Evolutionary conservation across 2,888 invertebrate species (phyloP), one percentile per base, ranked within the genome.

Genomic region (Halictus quadricinctus): DNA sequence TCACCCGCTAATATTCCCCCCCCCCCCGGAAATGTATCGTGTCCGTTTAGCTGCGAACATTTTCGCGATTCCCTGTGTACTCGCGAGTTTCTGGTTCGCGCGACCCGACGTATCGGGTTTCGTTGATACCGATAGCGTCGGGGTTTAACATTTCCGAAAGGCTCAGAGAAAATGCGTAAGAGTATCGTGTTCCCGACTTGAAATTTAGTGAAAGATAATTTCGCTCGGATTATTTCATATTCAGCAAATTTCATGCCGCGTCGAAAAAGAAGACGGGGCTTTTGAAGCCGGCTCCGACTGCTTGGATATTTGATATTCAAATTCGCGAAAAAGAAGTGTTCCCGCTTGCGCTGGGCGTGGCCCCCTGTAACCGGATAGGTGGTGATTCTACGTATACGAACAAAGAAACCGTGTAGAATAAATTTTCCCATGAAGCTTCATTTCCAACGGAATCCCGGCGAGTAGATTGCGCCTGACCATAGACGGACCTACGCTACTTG

Each of bases 271-370:
- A 66, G 36, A 21, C 36, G 66, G 29, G 3, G 21, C 66, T 69
- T 69, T 64, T 29, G 64, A 64, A 7, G 64, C 64, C 36, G 41
- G 41, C 8, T 21, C 66, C 21, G 41, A 41, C 66, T 69, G 66
- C 66, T 69, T 69, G 66, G 41, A 21, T 69, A 69, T 69, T 69
- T 69, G 66, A 69, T 69, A 69, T 69, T 69, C 66, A 69, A 69
- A 69, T 69, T 41, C 66, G 66, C 41, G 66, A 69, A 41, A 69
- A 69, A 69, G 66, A 29, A 64, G 29, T 15, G 64, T 29, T 15
- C 64, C 64, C 25, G 60, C 13, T 58, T 25, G 60, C 15, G 60
- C 25, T 15, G 64, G 29, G 15, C 3, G 64, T 18, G 29, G 29
- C 64, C 18, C 6, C 64, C 64, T 64, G 64, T 64, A 69, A 69